Evolutionary conservation across 2,797 vertebrate species (phyloP), one percentile per base, ranked within the genome.

Genomic region (Chromis chromis): DNA sequence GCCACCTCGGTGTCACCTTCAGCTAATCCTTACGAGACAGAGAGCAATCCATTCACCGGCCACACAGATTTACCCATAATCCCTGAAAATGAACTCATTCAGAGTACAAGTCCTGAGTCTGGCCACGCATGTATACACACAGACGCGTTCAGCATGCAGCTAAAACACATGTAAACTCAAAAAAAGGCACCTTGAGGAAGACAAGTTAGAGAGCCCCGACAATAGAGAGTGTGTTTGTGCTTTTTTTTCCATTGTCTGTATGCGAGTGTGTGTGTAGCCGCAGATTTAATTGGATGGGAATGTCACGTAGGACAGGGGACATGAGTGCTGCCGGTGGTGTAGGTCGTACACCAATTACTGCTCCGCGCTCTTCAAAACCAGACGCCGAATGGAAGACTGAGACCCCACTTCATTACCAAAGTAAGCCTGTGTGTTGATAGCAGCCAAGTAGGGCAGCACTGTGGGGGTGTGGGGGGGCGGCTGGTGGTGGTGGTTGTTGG

Each of bases 331-430:
- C 69, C 59, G 53, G 82, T 86, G 76, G 75, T 92, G 91, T 90
- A 93, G 93, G 94, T 93, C 91, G 88, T 84, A 91, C 88, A 89
- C 85, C 93, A 95, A 94, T 95, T 94, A 95, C 90, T 82, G 81
- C 88, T 78, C 76, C 25, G 63, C 80, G 27, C 83, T 90, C 83
- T 81, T 91, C 82, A 89, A 86, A 86, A 80, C 76, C 67, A 85
- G 80, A 89, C 52, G 58, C 81, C 75, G 87, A 87, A 89, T 74
- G 79, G 84, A 82, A 87, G 86, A 79, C 56, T 76, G 70, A 87
- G 81, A 89, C 85, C 84, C 81, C 81, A 89, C 89, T 94, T 93
- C 89, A 92, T 93, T 92, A 93, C 86, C 70, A 70, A 86, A 74
- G 84, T 65, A 82, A 88, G 79, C 79, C 78, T 73, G 68, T 7